These are phyloP conservation scores for Kryptopterus vitreolus DNA, from an alignment of 2,797 vertebrate genomes.

Conservation along the genomic window DNA sequence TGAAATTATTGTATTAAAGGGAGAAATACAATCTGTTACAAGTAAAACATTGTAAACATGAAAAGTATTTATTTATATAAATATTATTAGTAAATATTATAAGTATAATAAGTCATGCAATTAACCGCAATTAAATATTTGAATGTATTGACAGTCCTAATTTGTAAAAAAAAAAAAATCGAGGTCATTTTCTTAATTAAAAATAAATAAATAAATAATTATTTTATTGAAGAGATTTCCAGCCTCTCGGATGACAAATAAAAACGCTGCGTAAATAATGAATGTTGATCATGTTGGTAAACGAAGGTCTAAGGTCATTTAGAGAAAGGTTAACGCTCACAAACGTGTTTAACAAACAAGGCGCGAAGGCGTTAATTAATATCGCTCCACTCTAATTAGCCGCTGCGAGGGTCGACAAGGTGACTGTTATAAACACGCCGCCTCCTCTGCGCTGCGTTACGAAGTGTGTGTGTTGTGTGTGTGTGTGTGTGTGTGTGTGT, in stretches of 20 bases:
- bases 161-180: too few relatives aligned
- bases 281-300: neutral
- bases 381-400: conserved; percentile 2
- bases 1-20: too few relatives aligned
- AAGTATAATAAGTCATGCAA: too few relatives aligned
- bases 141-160: too few relatives aligned
- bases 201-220: too few relatives aligned
- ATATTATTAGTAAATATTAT: too few relatives aligned
- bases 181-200: too few relatives aligned
- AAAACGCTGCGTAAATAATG: neutral
- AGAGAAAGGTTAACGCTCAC: neutral
- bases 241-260: neutral
- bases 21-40: too few relatives aligned
- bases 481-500: neutral
- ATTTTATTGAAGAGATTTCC: neutral
- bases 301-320: neutral
- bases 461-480: neutral
- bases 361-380: conserved; percentile 16
- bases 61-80: too few relatives aligned
- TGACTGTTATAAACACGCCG: neutral
- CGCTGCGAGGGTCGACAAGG: neutral
- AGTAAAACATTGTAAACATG: too few relatives aligned
- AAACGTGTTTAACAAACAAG: conserved; percentile 12
- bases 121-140: too few relatives aligned
- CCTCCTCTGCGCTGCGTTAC: neutral